Percentiles rank a stretch among this genome's conserved stretches.
Evolutionary conservation across 2,113 vertebrate species (phyloP).

Genomic region (Siniperca chuatsi): DNA sequence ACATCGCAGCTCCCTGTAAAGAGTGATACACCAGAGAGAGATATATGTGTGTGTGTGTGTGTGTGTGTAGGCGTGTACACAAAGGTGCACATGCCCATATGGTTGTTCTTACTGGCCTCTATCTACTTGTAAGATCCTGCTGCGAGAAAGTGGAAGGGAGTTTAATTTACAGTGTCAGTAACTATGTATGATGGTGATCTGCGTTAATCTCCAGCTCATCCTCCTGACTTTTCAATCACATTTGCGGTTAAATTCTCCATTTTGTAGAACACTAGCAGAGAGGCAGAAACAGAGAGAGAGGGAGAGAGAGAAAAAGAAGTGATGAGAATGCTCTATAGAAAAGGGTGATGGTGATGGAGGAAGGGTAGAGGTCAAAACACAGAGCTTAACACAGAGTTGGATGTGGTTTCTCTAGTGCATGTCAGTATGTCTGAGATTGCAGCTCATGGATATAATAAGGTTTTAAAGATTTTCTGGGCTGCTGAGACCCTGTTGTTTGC

Average conservation of each 20-base stretch:
- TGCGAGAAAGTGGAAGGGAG: constrained; percentile 26
- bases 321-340: not conserved
- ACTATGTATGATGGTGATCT: constrained; percentile 51
- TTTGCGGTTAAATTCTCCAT: constrained; percentile 11
- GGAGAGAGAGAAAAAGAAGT: not conserved
- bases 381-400: not conserved
- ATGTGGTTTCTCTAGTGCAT: not conserved
- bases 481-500: not conserved
- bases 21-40: constrained; percentile 41
- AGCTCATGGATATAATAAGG: not conserved
- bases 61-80: not conserved
- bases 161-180: constrained; percentile 61
- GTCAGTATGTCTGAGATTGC: not conserved
- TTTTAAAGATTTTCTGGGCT: not conserved
- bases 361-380: constrained; percentile 3
- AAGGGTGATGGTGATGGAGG: not conserved
- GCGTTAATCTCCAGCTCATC: constrained; percentile 62
- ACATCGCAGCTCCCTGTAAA: constrained; percentile 39
- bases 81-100: not conserved
- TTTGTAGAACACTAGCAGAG: constrained; percentile 6
- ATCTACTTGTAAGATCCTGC: constrained; percentile 26
- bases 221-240: constrained; percentile 28
- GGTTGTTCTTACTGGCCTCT: constrained; percentile 4
- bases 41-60: not conserved
- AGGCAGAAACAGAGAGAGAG: not conserved